These are phyloP conservation scores for Protonemura montana DNA, from an alignment of 2,888 invertebrate species.

Conservation along the genomic window DNA sequence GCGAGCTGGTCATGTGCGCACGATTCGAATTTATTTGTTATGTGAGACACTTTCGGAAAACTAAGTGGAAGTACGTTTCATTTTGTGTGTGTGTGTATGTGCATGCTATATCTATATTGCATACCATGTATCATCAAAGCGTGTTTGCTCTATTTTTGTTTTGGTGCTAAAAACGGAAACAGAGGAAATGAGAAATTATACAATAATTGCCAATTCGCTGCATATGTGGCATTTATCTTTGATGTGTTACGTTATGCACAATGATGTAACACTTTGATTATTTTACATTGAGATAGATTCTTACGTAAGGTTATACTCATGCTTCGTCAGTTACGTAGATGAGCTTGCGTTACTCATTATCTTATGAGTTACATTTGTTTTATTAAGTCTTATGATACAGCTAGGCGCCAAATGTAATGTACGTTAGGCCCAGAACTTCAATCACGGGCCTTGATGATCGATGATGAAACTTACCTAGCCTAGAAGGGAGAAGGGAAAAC, in stretches of 20 bases:
- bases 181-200: conserved; percentile 23
- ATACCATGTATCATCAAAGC: conserved; percentile 21
- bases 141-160: background rate
- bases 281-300: background rate
- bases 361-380: too few species aligned
- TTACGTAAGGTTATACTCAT: background rate
- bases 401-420: too few species aligned
- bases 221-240: conserved; percentile 23
- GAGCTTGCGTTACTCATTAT: background rate
- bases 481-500: too few species aligned
- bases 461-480: too few species aligned
- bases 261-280: background rate
- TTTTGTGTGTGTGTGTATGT: background rate
- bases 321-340: background rate
- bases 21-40: conserved; percentile 19
- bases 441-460: too few species aligned
- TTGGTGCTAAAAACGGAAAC: background rate
- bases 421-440: too few species aligned
- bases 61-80: conserved; percentile 1
- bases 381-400: too few species aligned
- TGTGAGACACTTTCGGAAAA: conserved; percentile 17
- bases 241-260: background rate
- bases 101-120: background rate
- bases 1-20: background rate
- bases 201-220: conserved; percentile 17